Percentiles rank a stretch among this genome's conserved stretches.
Conservation (phyloP, 2,797 vertebrate genomes). For the Psittacula echo region DNA sequence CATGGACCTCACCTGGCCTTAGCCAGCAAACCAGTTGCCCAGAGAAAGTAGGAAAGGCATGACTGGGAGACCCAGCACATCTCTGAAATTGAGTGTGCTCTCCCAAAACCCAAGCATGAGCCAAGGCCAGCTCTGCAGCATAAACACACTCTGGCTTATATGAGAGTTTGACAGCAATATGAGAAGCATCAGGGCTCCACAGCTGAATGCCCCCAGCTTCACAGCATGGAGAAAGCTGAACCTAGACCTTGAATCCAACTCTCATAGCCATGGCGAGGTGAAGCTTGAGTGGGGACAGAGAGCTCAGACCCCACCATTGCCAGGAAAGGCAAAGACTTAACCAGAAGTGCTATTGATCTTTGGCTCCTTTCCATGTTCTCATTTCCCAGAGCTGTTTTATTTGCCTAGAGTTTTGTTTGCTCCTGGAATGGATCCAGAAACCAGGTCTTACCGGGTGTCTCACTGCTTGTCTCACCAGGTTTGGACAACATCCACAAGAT, state of each 20-base stretch:
- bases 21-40: not conserved
- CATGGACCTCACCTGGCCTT: not conserved
- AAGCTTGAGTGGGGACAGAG: not conserved
- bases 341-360: not conserved
- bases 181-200: not conserved
- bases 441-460: not conserved
- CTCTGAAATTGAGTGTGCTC: not conserved
- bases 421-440: not conserved
- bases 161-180: not conserved
- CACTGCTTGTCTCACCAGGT: slow-evolving; percentile 75
- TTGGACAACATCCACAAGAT: slow-evolving; percentile 95
- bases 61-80: not conserved
- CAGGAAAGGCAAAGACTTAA: not conserved
- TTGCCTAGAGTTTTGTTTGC: slow-evolving; percentile 2
- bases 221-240: not conserved
- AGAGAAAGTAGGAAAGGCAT: not conserved
- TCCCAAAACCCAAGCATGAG: not conserved
- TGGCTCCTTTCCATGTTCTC: not conserved
- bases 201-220: not conserved
- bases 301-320: not conserved
- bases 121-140: not conserved
- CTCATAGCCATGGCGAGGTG: not conserved
- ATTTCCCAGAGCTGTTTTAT: not conserved
- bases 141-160: not conserved
- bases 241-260: not conserved